phyloP scores from a whole-genome alignment of 2,888 invertebrate genomes.

The Drosophila gaucha region DNA sequence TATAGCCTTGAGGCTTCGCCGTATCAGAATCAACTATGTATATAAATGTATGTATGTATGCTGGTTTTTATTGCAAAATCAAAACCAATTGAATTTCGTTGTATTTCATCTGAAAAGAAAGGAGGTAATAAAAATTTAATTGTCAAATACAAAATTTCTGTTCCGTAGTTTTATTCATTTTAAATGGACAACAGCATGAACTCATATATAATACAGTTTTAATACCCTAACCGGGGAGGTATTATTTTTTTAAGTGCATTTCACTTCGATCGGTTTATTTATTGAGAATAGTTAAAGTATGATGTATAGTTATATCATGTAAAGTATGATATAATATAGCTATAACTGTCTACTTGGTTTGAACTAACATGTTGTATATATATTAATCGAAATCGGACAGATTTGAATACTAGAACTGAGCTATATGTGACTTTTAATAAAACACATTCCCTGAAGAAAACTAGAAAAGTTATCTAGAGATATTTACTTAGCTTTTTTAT shows the following conservation, averaged over 20 bases:
- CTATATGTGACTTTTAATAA: too few species aligned
- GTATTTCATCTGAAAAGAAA: conserved; percentile 54
- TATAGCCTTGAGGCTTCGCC: conserved; percentile 61
- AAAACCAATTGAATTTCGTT: conserved; percentile 67
- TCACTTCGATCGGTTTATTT: neutral
- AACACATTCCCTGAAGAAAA: too few species aligned
- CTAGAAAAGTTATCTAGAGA: too few species aligned
- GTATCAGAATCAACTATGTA: conserved; percentile 24
- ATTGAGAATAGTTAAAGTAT: neutral
- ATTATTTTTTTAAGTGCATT: neutral
- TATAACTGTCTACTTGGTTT: neutral
- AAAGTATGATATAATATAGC: neutral
- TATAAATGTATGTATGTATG: neutral
- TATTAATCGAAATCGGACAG: too few species aligned
- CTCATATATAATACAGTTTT: neutral
- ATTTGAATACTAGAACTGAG: too few species aligned
- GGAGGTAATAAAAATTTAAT: conserved; percentile 30
- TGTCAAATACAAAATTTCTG: conserved; percentile 33
- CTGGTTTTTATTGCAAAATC: conserved; percentile 63
- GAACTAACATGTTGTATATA: too few species aligned
- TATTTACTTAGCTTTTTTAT: too few species aligned
- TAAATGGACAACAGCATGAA: conserved; percentile 24
- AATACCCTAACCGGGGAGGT: neutral
- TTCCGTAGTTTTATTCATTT: conserved; percentile 21
- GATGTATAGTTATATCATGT: too few species aligned